These are phyloP conservation scores for Melitaea athalia DNA, from an alignment of 2,888 invertebrate species.

Conservation along the genomic window DNA sequence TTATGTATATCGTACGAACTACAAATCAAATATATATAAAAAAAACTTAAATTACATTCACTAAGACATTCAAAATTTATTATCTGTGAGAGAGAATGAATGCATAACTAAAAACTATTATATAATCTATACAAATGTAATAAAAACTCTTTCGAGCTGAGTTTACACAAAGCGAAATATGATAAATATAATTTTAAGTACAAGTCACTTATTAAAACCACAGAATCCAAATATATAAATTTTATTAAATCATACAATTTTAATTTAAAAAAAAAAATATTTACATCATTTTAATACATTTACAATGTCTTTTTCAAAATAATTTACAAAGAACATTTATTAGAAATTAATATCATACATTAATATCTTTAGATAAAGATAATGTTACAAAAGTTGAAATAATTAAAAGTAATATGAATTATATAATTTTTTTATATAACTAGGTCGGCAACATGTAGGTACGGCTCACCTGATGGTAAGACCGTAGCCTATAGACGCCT, in stretches of 20 bases:
- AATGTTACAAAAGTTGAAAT: too few species aligned
- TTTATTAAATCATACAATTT: not conserved
- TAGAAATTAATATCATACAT: not conserved
- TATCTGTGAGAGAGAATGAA: conserved; percentile 22
- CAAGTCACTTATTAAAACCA: not conserved
- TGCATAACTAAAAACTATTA: conserved; percentile 1
- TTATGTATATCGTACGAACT: conserved; percentile 49
- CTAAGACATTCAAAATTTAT: conserved; percentile 24
- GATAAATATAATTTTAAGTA: conserved; percentile 7
- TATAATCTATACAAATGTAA: conserved; percentile 10
- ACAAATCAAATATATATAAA: conserved; percentile 36
- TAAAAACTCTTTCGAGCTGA: conserved; percentile 9
- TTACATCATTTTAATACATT: not conserved
- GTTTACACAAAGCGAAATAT: conserved; percentile 5
- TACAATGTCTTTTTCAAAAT: not conserved
- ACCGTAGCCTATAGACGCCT: too few species aligned
- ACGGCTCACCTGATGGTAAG: too few species aligned
- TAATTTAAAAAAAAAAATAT: not conserved
- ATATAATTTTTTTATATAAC: too few species aligned
- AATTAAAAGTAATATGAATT: too few species aligned
- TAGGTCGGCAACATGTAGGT: too few species aligned
- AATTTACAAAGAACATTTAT: not conserved
- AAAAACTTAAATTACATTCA: conserved; percentile 30
- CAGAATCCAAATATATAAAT: not conserved
- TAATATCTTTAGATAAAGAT: not conserved